phyloP scores from a whole-genome alignment of 2,888 invertebrate genomes.

The Xylota sylvarum region DNA sequence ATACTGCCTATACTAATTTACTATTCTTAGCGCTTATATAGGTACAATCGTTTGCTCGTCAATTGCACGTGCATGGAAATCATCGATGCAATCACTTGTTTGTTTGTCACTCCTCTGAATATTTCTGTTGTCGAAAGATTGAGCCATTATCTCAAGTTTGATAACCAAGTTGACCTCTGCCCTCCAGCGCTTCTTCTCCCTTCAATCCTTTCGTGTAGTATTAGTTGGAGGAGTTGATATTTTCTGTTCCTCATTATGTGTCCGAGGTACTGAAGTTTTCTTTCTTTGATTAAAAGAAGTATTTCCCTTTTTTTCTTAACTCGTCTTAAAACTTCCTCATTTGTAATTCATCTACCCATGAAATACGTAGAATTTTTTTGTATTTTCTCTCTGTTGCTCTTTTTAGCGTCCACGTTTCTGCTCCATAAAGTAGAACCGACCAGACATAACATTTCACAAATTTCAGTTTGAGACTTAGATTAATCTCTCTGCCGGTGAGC shows the following conservation, averaged over 20 bases:
- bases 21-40: too few species aligned
- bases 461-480: background rate
- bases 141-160: too few species aligned
- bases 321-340: background rate
- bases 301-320: background rate
- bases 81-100: too few species aligned
- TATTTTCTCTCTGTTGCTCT: too few species aligned
- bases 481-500: background rate
- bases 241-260: constrained; percentile 2
- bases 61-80: too few species aligned
- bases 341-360: background rate
- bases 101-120: too few species aligned
- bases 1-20: too few species aligned
- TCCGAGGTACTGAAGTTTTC: background rate
- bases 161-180: too few species aligned
- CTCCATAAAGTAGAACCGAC: too few species aligned
- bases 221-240: constrained; percentile 4
- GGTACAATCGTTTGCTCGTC: too few species aligned
- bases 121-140: too few species aligned
- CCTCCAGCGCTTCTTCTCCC: constrained; percentile 1
- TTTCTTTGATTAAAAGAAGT: constrained; percentile 7
- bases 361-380: too few species aligned
- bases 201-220: constrained; percentile 8
- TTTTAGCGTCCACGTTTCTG: background rate
- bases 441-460: background rate